A percentile compares a stretch with the other conserved stretches of the same genome.
Evolutionary conservation across 2,888 invertebrate species (phyloP).

Genomic region (Apotomis capreana): DNA sequence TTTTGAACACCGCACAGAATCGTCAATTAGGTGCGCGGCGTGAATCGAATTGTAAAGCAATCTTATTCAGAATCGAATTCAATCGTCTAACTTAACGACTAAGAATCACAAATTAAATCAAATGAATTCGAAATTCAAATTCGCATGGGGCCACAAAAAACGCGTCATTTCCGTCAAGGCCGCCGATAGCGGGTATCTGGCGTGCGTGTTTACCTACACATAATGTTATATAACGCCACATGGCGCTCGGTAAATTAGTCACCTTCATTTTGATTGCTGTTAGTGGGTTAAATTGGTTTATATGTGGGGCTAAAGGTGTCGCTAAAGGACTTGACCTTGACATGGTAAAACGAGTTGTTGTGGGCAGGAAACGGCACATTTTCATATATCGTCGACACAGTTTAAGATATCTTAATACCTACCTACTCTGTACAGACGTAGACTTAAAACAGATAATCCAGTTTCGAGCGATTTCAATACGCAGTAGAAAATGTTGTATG

Average conservation of each 20-base stretch:
- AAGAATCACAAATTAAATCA: slow-evolving; percentile 25
- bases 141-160: slow-evolving; percentile 10
- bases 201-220: slow-evolving; percentile 23
- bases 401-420: neutral
- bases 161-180: slow-evolving; percentile 35
- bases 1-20: slow-evolving; percentile 2
- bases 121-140: slow-evolving; percentile 23
- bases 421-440: too few species aligned
- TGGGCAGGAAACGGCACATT: slow-evolving; percentile 2
- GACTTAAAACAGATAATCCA: neutral
- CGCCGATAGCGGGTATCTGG: slow-evolving; percentile 18
- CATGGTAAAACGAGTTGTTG: neutral
- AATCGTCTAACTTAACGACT: slow-evolving; percentile 3
- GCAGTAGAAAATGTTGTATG: neutral
- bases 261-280: slow-evolving; percentile 1
- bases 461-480: neutral
- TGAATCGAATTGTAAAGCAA: slow-evolving; percentile 21
- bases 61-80: slow-evolving; percentile 4
- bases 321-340: neutral
- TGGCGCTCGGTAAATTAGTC: slow-evolving; percentile 17
- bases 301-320: slow-evolving; percentile 13
- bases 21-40: slow-evolving; percentile 7
- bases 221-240: slow-evolving; percentile 38
- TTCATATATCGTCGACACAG: neutral
- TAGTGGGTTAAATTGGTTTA: slow-evolving; percentile 25